Evolutionary conservation across 1,140 invertebrate species (phyloP), one percentile per base, ranked within the genome.

Genomic region (Bombus soroeensis): DNA sequence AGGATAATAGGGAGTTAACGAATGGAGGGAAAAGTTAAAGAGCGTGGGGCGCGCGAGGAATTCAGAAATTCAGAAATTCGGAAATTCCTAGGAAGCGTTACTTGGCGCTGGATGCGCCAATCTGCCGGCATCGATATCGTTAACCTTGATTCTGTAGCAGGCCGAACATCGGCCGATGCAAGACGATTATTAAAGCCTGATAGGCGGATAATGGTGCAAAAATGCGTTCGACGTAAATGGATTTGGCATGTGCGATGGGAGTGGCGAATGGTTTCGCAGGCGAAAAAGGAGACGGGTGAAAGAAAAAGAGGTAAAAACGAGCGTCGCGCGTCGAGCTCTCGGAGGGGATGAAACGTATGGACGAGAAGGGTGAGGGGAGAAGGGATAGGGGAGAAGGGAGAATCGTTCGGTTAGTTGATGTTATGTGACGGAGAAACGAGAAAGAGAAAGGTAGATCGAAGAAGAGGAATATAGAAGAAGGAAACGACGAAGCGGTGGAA

Each of bases 151-250:
- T 77, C 68, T 66, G 68, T n/a, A 13, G 41, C 32, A 28, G 32
- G 18, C 10, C 37, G 47, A 34, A 43, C 9, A 70, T 34, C 66
- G 70, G 70, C 6, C 76, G 53, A 79, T 18, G 68, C 83, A 47
- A 80, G 37, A 59, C 82, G 77, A 85, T 85, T 81, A 85, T 73
- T 37, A 78, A 78, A 34, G 39, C 74, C 47, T 37, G 74, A 83
- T 78, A 83, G 74, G n/a, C 37, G 81, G 81, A 78, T 77, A 78
- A 83, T 57, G 81, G 70, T 59, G 62, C 43, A 77, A 74, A 78
- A 83, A 83, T 74, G 74, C 73, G 81, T 83, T 53, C 59, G 59
- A 76, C 74, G 81, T 83, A 78, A 83, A 83, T 78, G 81, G 81
- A 83, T 83, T 83, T 78, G 81, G 81, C 81, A 78, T 83, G 64